Evolutionary conservation across 2,113 vertebrate species (phyloP), one percentile per base, ranked within the genome.

Genomic region (Xyrauchen texanus): DNA sequence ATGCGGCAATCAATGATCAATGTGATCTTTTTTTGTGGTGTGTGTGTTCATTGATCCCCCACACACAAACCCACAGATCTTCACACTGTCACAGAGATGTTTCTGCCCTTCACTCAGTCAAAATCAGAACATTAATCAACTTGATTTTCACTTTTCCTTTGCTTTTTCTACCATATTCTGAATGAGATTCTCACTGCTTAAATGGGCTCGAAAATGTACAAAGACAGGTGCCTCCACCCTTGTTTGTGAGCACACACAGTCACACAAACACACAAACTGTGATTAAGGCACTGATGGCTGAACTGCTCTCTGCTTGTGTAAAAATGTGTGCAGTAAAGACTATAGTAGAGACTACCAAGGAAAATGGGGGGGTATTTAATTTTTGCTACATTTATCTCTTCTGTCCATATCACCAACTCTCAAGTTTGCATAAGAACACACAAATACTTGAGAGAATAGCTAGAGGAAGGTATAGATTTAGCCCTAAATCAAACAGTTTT

Each of bases 1-100:
- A 86, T 79, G 86, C 85, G 82, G 86, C 88, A 83, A 90, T 91
- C 89, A 87, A 86, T 88, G 44, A 15, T 63, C 15, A n/a, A n/a
- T n/a, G n/a, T n/a, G n/a, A n/a, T n/a, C n/a, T n/a, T 34, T 72
- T 12, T 51, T 47, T 34, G 9, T 34, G 11, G 9, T 34, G 42
- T 46, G 49, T 34, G 21, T 34, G 21, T 34, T 34, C 21, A 1
- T 34, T 34, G 21, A 34, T 34, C 21, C 21, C 21, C 21, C 21
- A 34, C 21, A 34, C 21, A 34, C 21, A 34, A 34, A 34, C 21
- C 21, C 21, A 8, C 46, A 70, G 57, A 70, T 53, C 69, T 70
- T 34, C 34, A 53, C 68, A 52, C 61, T 13, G 58, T 64, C 62
- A 63, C 63, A 21, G 9, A 61, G 49, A 55, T 69, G 6, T 68